Conservation (phyloP, 92 coral and sea anemone genomes). For the Heliopora coerulea region DNA sequence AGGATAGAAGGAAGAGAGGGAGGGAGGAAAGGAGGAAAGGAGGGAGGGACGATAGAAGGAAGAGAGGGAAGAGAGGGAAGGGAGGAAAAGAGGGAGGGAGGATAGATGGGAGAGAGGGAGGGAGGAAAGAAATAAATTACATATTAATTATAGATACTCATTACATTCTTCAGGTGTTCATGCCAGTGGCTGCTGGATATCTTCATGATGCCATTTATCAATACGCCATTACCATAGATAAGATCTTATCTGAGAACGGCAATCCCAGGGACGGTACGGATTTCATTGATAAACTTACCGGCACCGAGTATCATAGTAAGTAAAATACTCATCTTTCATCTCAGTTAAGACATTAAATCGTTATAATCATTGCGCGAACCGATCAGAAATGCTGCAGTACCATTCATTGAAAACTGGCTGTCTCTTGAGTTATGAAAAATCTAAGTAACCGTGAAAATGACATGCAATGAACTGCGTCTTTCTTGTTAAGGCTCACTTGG, state of each 20-base stretch:
- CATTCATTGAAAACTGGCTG: no score
- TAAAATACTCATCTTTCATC: not conserved
- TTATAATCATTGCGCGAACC: no score
- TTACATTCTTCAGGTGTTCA: no score
- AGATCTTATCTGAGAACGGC: constrained; percentile 56
- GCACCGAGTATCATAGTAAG: constrained; percentile 85
- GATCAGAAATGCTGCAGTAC: no score
- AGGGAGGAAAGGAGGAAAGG: not conserved
- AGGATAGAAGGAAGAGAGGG: not conserved
- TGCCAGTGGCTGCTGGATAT: constrained; percentile 90
- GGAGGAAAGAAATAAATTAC: not conserved
- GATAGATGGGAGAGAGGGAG: not conserved
- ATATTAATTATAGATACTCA: no score
- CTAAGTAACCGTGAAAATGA: not conserved
- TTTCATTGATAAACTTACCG: constrained; percentile 68
- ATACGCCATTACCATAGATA: constrained; percentile 88
- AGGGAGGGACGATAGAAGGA: no score
- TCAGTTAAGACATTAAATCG: no score
- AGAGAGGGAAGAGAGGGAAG: not conserved
- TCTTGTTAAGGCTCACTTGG: constrained; percentile 12
- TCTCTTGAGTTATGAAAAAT: not conserved
- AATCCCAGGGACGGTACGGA: constrained; percentile 62
- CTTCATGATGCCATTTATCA: constrained; percentile 97
- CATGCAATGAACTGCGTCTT: not conserved
- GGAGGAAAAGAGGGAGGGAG: not conserved